Evolutionary conservation across 2,113 vertebrate genomes (phyloP), one percentile per base, ranked within the genome.

Genomic region (Cyprinodon tularosa): DNA sequence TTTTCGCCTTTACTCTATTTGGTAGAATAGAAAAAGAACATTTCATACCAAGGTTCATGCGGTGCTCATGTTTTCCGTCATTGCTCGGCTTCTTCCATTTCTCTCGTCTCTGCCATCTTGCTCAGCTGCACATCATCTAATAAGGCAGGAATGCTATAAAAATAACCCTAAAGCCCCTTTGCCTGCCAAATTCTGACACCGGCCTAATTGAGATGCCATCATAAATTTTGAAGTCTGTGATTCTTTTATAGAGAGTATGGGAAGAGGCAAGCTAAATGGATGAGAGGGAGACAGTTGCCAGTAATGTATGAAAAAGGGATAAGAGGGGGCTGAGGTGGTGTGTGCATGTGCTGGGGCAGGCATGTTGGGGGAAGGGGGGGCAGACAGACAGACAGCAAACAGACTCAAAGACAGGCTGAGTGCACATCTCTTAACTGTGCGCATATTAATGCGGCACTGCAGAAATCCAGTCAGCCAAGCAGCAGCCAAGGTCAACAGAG

Each of bases 401-500:
- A 40, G 70, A 81, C 59, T 83, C 67, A 71, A 75, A 86, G 64
- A 84, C 72, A 76, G 72, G 38, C 75, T 76, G 72, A 72, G 66
- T 86, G 79, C 76, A 81, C 57, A 65, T 84, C 79, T 85, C 60
- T 73, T 62, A 80, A 81, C 80, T 39, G 67, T 17, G 68, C 71
- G 82, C 85, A 90, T 90, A 86, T 89, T 89, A 89, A 92, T 89
- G 85, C 80, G 4, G 78, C 88, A 86, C 81, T 88, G 89, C 82
- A 76, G 83, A 91, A 82, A 90, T 81, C 79, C 86, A 77, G 72
- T 66, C 72, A 72, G 76, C 66, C 66, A 82, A 80, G 71, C 84
- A 65, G 77, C 89, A 68, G 78, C 86, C 92, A 92, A 92, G 91
- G 92, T 93, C 91, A 83, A 70, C 81, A 64, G 66, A 89, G 91